A percentile compares a stretch with the other conserved stretches of the same genome.
These are phyloP conservation scores for Dusona sp. DNA, from an alignment of 2,888 invertebrate genomes.

Conservation along the genomic window DNA sequence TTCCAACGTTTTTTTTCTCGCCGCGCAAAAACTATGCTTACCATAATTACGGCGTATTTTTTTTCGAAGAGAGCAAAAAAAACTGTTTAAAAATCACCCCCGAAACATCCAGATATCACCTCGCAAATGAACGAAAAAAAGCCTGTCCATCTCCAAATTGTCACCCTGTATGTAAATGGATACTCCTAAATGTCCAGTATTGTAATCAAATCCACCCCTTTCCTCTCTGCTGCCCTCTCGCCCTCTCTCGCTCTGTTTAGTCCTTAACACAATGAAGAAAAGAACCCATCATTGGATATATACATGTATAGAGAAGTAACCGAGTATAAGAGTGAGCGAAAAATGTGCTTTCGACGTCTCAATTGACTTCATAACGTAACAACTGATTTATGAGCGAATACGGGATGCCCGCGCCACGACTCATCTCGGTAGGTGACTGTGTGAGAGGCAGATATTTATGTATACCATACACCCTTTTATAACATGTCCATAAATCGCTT, in stretches of 20 bases:
- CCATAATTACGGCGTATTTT: no score
- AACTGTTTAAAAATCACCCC: no score
- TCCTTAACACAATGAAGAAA: conserved; percentile 37
- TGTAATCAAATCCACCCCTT: not conserved
- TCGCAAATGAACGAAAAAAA: no score
- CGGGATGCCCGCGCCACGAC: conserved; percentile 55
- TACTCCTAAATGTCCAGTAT: not conserved
- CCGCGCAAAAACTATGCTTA: no score
- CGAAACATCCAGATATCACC: no score
- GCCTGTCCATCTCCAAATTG: no score
- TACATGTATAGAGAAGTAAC: conserved; percentile 11
- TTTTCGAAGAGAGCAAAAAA: no score
- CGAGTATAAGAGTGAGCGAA: conserved; percentile 66
- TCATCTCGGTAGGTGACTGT: conserved; percentile 39
- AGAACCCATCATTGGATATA: conserved; percentile 8
- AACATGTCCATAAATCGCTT: conserved; percentile 41
- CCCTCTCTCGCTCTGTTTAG: not conserved
- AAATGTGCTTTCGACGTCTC: conserved; percentile 82
- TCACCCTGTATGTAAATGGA: no score
- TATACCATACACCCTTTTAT: not conserved
- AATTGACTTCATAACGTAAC: conserved; percentile 78
- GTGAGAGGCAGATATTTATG: conserved; percentile 39
- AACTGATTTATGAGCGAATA: conserved; percentile 79
- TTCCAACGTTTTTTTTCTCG: no score
- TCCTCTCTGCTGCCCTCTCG: not conserved